phyloP scores from a whole-genome alignment of 2,888 invertebrate genomes.

The Cantharis rufa region DNA sequence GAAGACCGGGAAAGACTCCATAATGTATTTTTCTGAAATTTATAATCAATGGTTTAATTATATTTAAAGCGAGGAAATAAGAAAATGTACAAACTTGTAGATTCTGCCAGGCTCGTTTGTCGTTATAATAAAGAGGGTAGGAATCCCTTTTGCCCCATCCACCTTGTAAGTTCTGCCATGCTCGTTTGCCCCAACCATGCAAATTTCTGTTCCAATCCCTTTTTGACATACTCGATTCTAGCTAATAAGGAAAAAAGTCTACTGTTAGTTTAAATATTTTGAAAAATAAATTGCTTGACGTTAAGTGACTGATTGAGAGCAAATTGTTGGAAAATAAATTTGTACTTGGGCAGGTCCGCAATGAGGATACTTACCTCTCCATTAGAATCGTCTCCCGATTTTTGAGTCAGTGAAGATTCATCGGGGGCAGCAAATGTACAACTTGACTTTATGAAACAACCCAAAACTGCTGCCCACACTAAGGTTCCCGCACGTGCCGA shows the following conservation, averaged over 20 bases:
- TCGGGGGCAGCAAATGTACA: constrained; percentile 37
- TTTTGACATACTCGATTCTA: constrained; percentile 63
- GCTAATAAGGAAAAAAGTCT: constrained; percentile 33
- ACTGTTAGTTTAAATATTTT: neutral
- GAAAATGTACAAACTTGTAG: constrained; percentile 46
- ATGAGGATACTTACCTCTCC: constrained; percentile 41
- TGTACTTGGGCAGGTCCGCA: too few relatives aligned
- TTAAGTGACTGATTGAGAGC: neutral
- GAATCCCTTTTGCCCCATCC: constrained; percentile 62
- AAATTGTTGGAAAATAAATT: neutral
- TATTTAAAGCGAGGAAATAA: neutral
- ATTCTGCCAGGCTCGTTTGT: constrained; percentile 65
- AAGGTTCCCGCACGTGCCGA: constrained; percentile 40
- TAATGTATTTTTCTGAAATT: neutral
- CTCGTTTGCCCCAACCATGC: constrained; percentile 63
- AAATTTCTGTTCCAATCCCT: constrained; percentile 65
- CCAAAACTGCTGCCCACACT: constrained; percentile 44
- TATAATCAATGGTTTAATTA: neutral
- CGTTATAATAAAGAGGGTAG: constrained; percentile 45
- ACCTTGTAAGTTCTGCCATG: constrained; percentile 63
- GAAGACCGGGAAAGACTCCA: too few relatives aligned
- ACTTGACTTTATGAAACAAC: constrained; percentile 42
- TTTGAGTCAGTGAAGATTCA: constrained; percentile 36
- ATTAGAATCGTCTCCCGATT: constrained; percentile 42
- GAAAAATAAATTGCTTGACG: neutral